These are phyloP conservation scores for Tetanocera ferruginea DNA, from an alignment of 2,888 invertebrate species.

Conservation along the genomic window DNA sequence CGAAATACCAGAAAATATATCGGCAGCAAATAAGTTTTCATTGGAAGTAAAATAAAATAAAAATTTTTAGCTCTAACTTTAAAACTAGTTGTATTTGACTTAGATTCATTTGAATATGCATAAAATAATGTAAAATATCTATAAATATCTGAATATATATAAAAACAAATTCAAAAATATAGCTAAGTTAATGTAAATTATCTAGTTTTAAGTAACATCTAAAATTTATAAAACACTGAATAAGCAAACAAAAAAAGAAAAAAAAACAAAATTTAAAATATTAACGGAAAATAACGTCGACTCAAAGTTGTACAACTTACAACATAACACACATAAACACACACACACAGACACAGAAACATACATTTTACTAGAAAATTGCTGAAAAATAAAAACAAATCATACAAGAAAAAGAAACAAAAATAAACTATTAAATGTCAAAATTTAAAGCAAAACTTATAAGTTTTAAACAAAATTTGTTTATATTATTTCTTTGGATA, in stretches of 20 bases:
- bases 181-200: conserved; percentile 30
- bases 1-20: conserved; percentile 11
- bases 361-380: conserved; percentile 36
- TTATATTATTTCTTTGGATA: background rate
- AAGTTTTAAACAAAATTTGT: background rate
- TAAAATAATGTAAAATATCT: conserved; percentile 29
- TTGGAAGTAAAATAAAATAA: background rate
- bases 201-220: conserved; percentile 19
- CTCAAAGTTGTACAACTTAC: conserved; percentile 8
- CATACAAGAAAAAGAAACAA: background rate
- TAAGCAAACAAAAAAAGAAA: background rate
- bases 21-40: conserved; percentile 13
- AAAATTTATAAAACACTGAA: conserved; percentile 12
- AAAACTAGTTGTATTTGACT: conserved; percentile 28
- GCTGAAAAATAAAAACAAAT: conserved; percentile 19
- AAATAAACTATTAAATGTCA: background rate
- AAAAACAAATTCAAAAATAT: conserved; percentile 14
- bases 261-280: background rate
- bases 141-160: conserved; percentile 6
- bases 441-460: conserved; percentile 10
- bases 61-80: conserved; percentile 18
- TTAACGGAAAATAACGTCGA: conserved; percentile 11
- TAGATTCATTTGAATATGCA: conserved; percentile 11
- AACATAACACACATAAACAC: background rate
- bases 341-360: background rate